Evolutionary conservation across 2,797 vertebrate species (phyloP), one percentile per base, ranked within the genome.

Genomic region (Acrocephalus scirpaceus): DNA sequence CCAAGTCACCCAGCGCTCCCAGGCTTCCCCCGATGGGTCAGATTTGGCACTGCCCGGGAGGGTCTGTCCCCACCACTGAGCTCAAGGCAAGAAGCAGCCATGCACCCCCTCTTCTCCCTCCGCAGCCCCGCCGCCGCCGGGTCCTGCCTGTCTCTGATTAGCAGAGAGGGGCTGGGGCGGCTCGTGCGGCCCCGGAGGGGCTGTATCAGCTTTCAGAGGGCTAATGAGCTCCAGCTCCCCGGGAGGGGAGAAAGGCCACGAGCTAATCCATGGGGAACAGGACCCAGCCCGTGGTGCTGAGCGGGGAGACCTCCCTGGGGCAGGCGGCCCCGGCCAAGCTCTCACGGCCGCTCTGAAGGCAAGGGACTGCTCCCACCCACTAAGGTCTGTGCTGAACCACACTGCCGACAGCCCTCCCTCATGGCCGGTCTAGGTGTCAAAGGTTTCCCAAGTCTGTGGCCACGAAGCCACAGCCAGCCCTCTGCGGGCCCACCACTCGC

Each of bases 111-210:
- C 57, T 25, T 32, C 40, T 27, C 51, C 45, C 40, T 48, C 13
- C 17, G 1, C 29, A 11, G 81, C 84, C 92, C 13, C 4, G 84
- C 72, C 21, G 54, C 78, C 87, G 36, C 86, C 7, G 6, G 45
- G 78, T 51, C 87, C 85, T 56, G 94, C 81, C 95, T 96, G 95
- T 45, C 87, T 93, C 95, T 85, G 78, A 93, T 96, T 96, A 96
- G 82, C 92, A 74, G 25, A 60, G 60, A 90, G 93, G 72, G 82
- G 75, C 69, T 53, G 2, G 34, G 82, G 79, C 73, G 7, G 30
- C 69, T 67, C 6, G 10, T 5, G 2, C 13, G 67, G 81, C 48
- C 92, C 77, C 27, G 5, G 5, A 83, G 76, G 90, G 88, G 47
- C n/a, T 78, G 86, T 80, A 93, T 96, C 93, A 66, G 73, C 86